phyloP scores from a whole-genome alignment of 2,888 invertebrate genomes.

The Drosophila kambysellisi region DNA sequence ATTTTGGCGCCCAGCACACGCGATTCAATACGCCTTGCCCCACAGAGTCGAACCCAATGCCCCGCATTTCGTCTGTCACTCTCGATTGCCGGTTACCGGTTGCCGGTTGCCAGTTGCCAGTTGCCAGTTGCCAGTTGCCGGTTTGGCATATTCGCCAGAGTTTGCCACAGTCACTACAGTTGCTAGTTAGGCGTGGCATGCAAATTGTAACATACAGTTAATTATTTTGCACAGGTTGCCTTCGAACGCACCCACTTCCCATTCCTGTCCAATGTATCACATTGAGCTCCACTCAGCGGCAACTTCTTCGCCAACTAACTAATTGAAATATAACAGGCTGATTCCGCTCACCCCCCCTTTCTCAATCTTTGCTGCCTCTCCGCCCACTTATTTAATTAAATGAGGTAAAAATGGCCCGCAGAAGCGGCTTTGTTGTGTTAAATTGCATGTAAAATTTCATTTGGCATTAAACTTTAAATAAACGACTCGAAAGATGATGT shows the following conservation, averaged over 20 bases:
- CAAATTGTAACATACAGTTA: constrained; percentile 80
- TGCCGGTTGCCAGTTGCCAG: constrained; percentile 15
- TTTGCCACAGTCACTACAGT: constrained; percentile 37
- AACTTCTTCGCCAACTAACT: constrained; percentile 56
- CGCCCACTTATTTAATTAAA: constrained; percentile 57
- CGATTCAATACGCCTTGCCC: constrained; percentile 32
- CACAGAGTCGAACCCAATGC: constrained; percentile 4
- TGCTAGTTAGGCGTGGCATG: constrained; percentile 68
- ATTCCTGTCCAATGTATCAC: constrained; percentile 16
- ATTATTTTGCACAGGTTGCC: constrained; percentile 77
- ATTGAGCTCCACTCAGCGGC: constrained; percentile 17
- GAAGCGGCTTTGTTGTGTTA: constrained; percentile 36
- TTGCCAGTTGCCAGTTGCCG: constrained; percentile 8
- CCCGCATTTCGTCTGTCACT: constrained; percentile 49
- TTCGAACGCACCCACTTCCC: constrained; percentile 28
- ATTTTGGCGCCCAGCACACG: constrained; percentile 60
- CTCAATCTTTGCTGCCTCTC: background rate
- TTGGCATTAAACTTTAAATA: constrained; percentile 25
- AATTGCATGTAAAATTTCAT: constrained; percentile 39
- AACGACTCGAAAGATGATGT: constrained; percentile 2
- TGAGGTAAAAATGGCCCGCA: constrained; percentile 57
- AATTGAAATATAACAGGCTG: constrained; percentile 76
- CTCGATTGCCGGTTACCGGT: constrained; percentile 36
- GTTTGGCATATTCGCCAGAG: constrained; percentile 18
- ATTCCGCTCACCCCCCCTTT: background rate